A percentile compares a stretch with the other conserved stretches of the same genome.
Evolutionary conservation across 2,888 invertebrate species (phyloP).

Genomic region (Theretra japonica): DNA sequence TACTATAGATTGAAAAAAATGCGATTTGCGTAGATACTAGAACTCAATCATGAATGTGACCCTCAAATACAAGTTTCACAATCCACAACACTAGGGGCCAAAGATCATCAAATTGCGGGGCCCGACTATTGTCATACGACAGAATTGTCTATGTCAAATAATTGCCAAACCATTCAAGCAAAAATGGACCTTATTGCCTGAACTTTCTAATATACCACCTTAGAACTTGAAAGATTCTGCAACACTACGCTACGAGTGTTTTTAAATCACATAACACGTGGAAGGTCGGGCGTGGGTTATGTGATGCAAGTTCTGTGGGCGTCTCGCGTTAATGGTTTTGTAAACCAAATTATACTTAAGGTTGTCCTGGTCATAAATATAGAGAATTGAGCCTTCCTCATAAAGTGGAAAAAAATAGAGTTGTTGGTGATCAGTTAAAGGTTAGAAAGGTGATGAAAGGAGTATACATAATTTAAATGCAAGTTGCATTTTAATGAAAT

Average conservation of each 20-base stretch:
- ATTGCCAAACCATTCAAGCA: neutral
- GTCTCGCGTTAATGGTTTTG: slow-evolving; percentile 24
- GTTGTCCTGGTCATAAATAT: neutral
- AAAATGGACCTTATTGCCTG: neutral
- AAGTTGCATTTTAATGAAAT: no score
- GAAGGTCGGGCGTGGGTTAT: slow-evolving; percentile 34
- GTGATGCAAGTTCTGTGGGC: slow-evolving; percentile 38
- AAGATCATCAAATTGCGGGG: no score
- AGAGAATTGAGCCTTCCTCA: no score
- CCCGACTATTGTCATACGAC: neutral
- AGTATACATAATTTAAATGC: no score
- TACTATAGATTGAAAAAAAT: no score
- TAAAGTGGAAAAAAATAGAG: no score
- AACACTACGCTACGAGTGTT: neutral
- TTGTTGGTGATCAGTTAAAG: no score
- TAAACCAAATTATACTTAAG: neutral
- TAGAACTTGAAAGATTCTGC: neutral
- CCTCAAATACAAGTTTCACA: no score
- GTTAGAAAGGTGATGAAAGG: no score
- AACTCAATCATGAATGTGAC: no score
- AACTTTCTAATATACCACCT: slow-evolving; percentile 3
- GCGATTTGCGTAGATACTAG: no score
- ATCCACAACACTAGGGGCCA: no score
- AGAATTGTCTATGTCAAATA: neutral
- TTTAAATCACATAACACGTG: slow-evolving; percentile 30